These are phyloP conservation scores for Galerucella calmariensis DNA, from an alignment of 2,888 invertebrate species.

Conservation along the genomic window DNA sequence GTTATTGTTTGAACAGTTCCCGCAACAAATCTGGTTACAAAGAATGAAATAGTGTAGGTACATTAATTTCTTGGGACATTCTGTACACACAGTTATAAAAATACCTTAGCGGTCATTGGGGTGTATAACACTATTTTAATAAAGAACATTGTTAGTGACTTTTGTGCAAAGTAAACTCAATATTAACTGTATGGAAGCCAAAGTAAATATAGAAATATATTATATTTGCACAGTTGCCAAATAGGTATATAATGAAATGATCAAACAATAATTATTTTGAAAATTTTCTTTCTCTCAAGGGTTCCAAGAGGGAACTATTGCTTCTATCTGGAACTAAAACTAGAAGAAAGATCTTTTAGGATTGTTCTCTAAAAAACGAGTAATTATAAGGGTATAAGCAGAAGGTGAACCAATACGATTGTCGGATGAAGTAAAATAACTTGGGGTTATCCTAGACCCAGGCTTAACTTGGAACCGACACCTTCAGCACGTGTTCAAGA, in stretches of 20 bases:
- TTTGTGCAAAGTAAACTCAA: constrained; percentile 1
- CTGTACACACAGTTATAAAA: not conserved
- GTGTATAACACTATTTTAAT: constrained; percentile 10
- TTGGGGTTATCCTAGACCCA: no score
- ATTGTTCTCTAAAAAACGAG: no score
- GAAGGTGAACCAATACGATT: no score
- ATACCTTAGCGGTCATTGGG: not conserved
- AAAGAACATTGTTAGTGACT: constrained; percentile 15
- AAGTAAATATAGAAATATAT: constrained; percentile 17
- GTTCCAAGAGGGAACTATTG: no score
- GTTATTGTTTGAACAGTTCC: not conserved
- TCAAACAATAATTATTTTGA: not conserved
- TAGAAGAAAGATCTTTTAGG: no score
- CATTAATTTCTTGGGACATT: not conserved
- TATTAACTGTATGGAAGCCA: constrained; percentile 12
- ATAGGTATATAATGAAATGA: not conserved
- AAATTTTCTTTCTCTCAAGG: no score
- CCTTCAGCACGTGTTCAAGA: no score
- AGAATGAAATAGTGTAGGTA: not conserved
- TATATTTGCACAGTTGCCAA: constrained; percentile 5
- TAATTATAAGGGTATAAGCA: no score
- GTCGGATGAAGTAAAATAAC: no score
- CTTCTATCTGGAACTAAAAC: no score
- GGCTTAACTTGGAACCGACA: no score
- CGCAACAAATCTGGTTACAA: not conserved